Evolutionary conservation across 2,113 vertebrate genomes (phyloP).

Genomic region (Lophotis ruficrista): DNA sequence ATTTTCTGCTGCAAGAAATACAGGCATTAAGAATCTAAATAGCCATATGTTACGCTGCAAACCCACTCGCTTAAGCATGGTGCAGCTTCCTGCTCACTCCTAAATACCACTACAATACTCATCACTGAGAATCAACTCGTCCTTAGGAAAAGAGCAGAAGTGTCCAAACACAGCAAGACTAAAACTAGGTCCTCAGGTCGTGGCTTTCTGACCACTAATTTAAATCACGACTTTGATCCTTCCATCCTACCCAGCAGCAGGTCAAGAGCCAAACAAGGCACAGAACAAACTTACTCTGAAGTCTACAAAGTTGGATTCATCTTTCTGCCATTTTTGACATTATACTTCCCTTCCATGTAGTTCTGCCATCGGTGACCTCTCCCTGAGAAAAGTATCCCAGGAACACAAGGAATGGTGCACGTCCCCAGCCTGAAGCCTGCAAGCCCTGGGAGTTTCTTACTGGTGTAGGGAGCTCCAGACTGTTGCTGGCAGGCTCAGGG

Average conservation of each 20-base stretch:
- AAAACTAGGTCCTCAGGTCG: background rate
- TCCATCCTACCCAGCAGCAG: background rate
- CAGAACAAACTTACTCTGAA: background rate
- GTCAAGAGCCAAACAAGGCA: background rate
- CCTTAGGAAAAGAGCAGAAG: background rate
- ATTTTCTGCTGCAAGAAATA: background rate
- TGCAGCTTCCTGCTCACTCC: background rate
- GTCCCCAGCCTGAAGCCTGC: background rate
- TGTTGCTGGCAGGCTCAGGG: background rate
- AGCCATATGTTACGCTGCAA: background rate
- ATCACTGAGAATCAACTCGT: background rate
- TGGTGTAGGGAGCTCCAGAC: background rate
- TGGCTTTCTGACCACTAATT: background rate
- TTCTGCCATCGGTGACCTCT: background rate
- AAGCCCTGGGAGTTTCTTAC: background rate
- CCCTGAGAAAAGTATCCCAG: background rate
- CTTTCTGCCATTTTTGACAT: background rate
- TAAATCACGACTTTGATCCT: background rate
- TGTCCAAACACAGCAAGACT: background rate
- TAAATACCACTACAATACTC: background rate
- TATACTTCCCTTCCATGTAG: background rate
- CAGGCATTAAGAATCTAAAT: background rate
- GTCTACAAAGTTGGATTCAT: fast-evolving
- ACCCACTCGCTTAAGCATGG: background rate
- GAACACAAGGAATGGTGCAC: background rate